phyloP scores from a whole-genome alignment of 2,888 invertebrate genomes.

The Teleogryllus oceanicus region DNA sequence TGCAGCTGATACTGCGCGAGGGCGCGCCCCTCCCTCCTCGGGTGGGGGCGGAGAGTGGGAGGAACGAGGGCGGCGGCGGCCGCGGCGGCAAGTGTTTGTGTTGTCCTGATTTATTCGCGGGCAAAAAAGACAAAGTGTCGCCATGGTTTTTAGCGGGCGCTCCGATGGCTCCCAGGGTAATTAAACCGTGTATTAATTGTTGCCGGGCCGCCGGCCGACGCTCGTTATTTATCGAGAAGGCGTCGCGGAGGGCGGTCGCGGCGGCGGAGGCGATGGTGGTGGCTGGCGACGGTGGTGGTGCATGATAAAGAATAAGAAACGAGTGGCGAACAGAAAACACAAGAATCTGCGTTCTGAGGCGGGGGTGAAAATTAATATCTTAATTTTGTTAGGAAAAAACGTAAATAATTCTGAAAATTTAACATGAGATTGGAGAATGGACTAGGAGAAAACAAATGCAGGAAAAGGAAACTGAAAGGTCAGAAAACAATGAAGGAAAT shows the following conservation, averaged over 20 bases:
- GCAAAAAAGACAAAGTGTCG: constrained; percentile 5
- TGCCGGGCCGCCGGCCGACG: background rate
- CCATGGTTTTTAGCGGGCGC: background rate
- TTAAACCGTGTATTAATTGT: constrained; percentile 2
- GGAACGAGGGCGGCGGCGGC: no score
- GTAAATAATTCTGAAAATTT: no score
- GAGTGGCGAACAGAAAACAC: background rate
- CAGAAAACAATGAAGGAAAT: no score
- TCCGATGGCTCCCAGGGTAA: background rate
- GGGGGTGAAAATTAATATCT: no score
- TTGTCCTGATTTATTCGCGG: constrained; percentile 18
- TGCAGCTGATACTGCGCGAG: no score
- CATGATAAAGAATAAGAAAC: background rate
- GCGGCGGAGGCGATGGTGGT: background rate
- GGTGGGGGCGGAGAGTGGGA: no score
- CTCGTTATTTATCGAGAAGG: background rate
- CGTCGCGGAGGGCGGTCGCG: background rate
- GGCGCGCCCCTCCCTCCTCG: no score
- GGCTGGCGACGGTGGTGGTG: background rate
- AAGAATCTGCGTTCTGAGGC: no score
- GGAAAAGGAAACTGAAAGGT: no score
- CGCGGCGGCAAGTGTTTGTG: background rate
- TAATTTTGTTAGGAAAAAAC: no score
- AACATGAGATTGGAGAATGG: no score
- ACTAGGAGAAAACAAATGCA: no score